A percentile compares a stretch with the other conserved stretches of the same genome.
These are phyloP conservation scores for Pseudonaja textilis DNA, from an alignment of 2,113 vertebrate genomes.

Conservation along the genomic window DNA sequence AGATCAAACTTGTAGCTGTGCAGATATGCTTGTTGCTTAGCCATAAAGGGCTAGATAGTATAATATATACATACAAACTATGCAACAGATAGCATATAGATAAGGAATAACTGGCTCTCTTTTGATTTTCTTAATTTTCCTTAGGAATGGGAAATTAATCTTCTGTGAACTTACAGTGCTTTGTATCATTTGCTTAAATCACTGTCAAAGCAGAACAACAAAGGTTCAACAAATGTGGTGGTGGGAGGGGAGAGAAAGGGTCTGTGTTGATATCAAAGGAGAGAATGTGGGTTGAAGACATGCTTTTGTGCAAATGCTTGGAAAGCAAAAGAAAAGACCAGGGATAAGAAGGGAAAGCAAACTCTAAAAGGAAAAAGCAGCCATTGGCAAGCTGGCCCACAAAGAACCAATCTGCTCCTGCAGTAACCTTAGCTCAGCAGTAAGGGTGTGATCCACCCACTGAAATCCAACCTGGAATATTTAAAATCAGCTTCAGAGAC, in stretches of 20 bases:
- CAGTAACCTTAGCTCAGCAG: too few species aligned
- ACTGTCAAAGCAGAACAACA: not conserved
- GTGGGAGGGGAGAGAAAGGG: not conserved
- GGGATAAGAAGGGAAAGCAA: not conserved
- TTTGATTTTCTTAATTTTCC: not conserved
- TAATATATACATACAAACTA: not conserved
- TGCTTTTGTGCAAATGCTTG: not conserved
- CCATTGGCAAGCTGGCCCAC: too few species aligned
- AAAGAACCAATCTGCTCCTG: too few species aligned
- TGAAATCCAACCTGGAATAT: too few species aligned
- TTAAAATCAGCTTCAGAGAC: too few species aligned
- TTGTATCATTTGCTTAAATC: not conserved
- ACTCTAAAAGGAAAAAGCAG: not conserved
- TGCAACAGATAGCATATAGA: not conserved
- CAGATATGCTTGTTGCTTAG: not conserved
- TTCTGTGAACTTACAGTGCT: not conserved
- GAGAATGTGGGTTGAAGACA: not conserved
- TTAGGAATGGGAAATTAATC: not conserved
- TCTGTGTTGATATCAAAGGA: not conserved
- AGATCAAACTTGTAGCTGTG: not conserved
- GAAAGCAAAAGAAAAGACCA: not conserved
- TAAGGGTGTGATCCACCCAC: too few species aligned
- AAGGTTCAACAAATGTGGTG: not conserved
- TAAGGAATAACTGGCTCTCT: not conserved
- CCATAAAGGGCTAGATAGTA: constrained; percentile 8